Percentiles rank a stretch among this genome's conserved stretches.
These are phyloP conservation scores for Noctua janthe DNA, from an alignment of 2,888 invertebrate species.

Conservation along the genomic window DNA sequence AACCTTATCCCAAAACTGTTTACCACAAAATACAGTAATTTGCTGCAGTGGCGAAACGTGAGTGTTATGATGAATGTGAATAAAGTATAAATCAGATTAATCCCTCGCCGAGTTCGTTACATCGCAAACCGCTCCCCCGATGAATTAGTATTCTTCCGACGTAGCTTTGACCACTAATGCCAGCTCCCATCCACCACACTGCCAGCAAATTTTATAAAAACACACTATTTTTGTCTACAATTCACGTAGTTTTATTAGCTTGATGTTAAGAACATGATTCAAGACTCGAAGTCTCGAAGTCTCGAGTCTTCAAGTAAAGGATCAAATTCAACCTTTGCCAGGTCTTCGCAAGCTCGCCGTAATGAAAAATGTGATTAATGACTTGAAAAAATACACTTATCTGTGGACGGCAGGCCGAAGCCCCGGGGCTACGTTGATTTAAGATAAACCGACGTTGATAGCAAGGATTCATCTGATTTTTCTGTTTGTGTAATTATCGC, in stretches of 20 bases:
- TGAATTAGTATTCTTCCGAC: conserved; percentile 60
- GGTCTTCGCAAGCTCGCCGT: conserved; percentile 56
- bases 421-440: conserved; percentile 43
- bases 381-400: conserved; percentile 65
- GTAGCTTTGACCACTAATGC: conserved; percentile 54
- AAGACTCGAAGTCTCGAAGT: not conserved
- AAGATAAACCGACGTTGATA: conserved; percentile 52
- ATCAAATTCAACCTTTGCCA: conserved; percentile 53
- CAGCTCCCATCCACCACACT: conserved; percentile 33
- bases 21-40: conserved; percentile 8
- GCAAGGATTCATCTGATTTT: conserved; percentile 40
- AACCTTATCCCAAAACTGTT: conserved; percentile 1
- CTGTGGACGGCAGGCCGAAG: conserved; percentile 52
- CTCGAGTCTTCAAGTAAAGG: conserved; percentile 33
- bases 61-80: conserved; percentile 49
- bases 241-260: conserved; percentile 35
- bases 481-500: conserved; percentile 48
- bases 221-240: conserved; percentile 17
- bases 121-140: conserved; percentile 32
- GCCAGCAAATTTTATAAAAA: conserved; percentile 35
- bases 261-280: conserved; percentile 30
- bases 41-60: conserved; percentile 23
- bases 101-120: conserved; percentile 56
- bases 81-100: conserved; percentile 61
- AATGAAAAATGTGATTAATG: conserved; percentile 70